These are phyloP conservation scores for Campylomormyrus tamandua DNA, from an alignment of 2,113 vertebrate genomes.

Conservation along the genomic window DNA sequence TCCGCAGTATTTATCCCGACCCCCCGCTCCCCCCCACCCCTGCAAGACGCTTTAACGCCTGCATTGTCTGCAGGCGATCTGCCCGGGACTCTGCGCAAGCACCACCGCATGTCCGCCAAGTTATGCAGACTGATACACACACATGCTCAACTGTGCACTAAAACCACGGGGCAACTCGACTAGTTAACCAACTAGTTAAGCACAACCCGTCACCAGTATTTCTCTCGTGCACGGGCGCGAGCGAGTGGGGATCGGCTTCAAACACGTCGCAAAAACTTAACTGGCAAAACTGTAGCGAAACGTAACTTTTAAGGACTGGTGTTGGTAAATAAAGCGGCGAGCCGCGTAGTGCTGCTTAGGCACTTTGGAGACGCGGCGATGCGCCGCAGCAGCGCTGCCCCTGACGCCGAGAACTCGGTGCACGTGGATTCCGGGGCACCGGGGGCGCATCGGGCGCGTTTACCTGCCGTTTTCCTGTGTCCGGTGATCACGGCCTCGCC, in stretches of 20 bases:
- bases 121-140: not conserved
- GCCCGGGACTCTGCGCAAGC: not conserved
- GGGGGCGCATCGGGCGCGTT: not conserved
- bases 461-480: constrained; percentile 84
- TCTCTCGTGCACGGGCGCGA: not conserved
- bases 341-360: not conserved
- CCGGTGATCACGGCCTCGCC: constrained; percentile 84
- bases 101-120: not conserved
- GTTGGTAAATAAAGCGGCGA: not conserved
- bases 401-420: too few relatives aligned
- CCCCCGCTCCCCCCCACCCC: not conserved
- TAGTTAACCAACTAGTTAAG: not conserved
- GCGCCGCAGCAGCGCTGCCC: not conserved
- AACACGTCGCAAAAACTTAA: not conserved
- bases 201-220: not conserved
- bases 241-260: not conserved
- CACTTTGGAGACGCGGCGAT: not conserved
- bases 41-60: not conserved
- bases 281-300: not conserved
- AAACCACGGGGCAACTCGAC: not conserved
- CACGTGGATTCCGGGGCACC: not conserved
- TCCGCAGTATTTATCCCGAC: not conserved
- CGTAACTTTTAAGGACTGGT: not conserved
- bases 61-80: not conserved
- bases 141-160: not conserved